Conservation (phyloP, 2,113 vertebrate species). For the Gymnobelideus leadbeateri region DNA sequence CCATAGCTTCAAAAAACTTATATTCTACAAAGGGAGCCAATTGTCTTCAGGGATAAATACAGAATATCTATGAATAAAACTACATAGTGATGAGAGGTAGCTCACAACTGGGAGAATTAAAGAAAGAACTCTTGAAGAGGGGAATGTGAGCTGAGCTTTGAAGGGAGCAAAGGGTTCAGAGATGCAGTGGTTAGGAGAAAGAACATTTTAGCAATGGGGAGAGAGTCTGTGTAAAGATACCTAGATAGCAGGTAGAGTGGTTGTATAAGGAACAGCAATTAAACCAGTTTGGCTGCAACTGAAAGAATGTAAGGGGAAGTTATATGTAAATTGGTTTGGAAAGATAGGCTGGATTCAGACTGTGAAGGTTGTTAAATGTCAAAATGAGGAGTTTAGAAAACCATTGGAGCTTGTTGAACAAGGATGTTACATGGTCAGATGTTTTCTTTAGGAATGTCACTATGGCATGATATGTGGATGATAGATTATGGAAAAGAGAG, state of each 20-base stretch:
- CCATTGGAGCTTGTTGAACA: neutral
- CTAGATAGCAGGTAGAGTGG: neutral
- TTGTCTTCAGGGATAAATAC: too few species aligned
- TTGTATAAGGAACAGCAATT: neutral
- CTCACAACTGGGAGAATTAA: neutral
- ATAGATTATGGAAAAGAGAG: neutral
- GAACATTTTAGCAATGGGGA: neutral
- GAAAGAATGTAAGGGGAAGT: neutral
- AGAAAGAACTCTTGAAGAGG: too few species aligned
- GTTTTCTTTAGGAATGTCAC: neutral
- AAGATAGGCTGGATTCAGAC: neutral
- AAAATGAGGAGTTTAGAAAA: neutral
- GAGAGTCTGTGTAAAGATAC: neutral
- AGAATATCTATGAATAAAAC: neutral
- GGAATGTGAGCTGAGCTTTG: neutral
- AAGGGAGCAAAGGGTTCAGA: neutral
- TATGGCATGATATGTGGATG: neutral
- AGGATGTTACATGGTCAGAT: too few species aligned
- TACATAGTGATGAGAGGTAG: neutral
- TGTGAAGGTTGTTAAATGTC: neutral
- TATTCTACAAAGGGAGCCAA: neutral
- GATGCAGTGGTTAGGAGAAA: neutral
- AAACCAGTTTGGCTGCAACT: neutral
- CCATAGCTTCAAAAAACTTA: neutral
- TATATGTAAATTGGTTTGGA: neutral